Evolutionary conservation across 2,113 vertebrate species (phyloP).

Genomic region (Lepisosteus osseus): DNA sequence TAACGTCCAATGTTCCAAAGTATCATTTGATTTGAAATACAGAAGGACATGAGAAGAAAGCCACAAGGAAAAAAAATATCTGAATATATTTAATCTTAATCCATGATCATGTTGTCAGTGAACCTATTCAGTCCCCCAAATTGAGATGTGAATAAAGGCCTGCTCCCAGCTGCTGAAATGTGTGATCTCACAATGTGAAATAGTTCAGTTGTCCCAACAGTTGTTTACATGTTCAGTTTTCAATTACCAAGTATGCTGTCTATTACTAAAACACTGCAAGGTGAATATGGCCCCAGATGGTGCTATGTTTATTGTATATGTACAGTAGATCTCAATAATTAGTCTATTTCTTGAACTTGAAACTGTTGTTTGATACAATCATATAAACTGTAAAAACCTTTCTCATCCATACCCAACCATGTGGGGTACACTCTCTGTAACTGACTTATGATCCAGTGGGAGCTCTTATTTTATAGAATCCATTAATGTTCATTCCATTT

Average conservation of each 20-base stretch:
- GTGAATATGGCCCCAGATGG: constrained; percentile 50
- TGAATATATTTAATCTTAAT: too few species aligned
- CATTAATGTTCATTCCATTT: too few species aligned
- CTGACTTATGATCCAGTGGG: constrained; percentile 51
- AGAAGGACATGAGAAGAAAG: too few species aligned
- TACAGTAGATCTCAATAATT: constrained; percentile 62
- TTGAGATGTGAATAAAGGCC: too few species aligned
- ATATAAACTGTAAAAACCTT: constrained; percentile 2
- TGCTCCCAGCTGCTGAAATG: constrained; percentile 24
- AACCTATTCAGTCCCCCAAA: too few species aligned
- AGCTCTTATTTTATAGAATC: too few species aligned
- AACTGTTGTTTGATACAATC: constrained; percentile 41
- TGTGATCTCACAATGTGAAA: constrained; percentile 23
- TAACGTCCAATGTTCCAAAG: too few species aligned
- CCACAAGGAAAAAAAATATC: too few species aligned
- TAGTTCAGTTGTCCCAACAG: constrained; percentile 27
- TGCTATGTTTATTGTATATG: constrained; percentile 75
- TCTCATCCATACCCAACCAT: constrained; percentile 54
- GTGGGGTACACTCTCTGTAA: constrained; percentile 65
- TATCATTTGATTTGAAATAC: too few species aligned
- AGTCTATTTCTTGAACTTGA: constrained; percentile 53
- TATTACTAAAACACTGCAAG: constrained; percentile 45
- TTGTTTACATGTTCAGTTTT: constrained; percentile 42
- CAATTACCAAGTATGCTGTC: constrained; percentile 55
- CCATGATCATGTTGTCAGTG: too few species aligned